These are phyloP conservation scores for Psittacula derbiana DNA, from an alignment of 2,797 vertebrate species.

Conservation along the genomic window DNA sequence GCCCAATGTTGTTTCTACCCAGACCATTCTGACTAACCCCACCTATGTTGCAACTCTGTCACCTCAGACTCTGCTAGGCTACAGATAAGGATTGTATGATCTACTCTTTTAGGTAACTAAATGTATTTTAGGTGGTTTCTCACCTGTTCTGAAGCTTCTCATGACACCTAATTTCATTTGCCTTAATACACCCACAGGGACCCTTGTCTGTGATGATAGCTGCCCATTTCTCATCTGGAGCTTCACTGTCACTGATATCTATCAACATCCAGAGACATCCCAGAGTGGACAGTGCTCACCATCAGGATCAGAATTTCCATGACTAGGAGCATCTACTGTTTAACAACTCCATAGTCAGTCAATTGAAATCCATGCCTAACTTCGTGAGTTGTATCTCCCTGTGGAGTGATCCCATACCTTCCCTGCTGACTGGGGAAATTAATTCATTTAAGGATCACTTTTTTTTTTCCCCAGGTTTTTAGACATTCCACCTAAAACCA, in stretches of 20 bases:
- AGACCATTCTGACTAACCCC: neutral
- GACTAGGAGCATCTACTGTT: neutral
- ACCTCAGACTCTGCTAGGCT: neutral
- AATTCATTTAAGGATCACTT: neutral
- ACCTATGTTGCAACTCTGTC: accelerated
- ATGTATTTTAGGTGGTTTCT: accelerated
- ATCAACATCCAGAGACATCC: neutral
- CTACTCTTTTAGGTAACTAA: neutral
- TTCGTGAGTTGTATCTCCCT: neutral
- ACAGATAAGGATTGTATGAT: neutral
- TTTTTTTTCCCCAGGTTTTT: neutral
- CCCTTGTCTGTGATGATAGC: neutral
- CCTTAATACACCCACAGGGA: neutral
- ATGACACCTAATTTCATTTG: neutral
- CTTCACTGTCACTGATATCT: neutral
- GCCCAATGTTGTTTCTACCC: neutral
- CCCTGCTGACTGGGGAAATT: neutral
- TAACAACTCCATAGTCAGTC: neutral
- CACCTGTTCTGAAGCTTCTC: neutral
- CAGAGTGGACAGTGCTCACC: neutral
- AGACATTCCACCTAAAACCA: neutral
- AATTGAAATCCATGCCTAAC: neutral
- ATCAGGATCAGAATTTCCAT: neutral
- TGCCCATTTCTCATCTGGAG: neutral
- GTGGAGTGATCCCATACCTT: neutral